These are phyloP conservation scores for Amaurobius ferox DNA, from an alignment of 2,888 invertebrate genomes.

Conservation along the genomic window DNA sequence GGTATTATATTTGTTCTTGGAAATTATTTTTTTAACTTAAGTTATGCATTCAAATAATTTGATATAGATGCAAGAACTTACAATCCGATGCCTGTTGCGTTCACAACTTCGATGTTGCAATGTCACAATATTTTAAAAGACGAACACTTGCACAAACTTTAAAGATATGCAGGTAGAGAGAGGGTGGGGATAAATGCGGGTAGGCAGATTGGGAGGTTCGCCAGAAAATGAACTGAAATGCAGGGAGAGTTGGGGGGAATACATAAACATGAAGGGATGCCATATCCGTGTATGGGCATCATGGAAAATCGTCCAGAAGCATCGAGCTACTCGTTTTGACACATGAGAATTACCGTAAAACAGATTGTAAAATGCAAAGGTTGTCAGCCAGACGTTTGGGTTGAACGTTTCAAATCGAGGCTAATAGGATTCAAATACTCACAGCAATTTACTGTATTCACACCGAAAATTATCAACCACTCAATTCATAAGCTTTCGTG, in stretches of 20 bases:
- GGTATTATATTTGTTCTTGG: too few relatives aligned
- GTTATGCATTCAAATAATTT: too few relatives aligned
- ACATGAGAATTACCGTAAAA: background rate
- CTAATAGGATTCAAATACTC: too few relatives aligned
- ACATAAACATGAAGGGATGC: slow-evolving; percentile 41
- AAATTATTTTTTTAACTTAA: too few relatives aligned
- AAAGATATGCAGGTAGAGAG: slow-evolving; percentile 19
- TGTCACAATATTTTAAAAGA: slow-evolving; percentile 2
- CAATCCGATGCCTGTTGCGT: background rate
- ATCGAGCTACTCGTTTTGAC: slow-evolving; percentile 18
- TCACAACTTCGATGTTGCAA: background rate
- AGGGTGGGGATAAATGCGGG: slow-evolving; percentile 14
- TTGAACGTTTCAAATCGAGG: background rate
- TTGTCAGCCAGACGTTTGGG: background rate
- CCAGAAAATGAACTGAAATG: slow-evolving; percentile 38
- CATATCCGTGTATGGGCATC: slow-evolving; percentile 48
- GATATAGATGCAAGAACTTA: background rate
- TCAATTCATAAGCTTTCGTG: too few relatives aligned
- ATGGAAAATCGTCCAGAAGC: slow-evolving; percentile 22
- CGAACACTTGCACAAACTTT: background rate
- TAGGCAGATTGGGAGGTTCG: slow-evolving; percentile 36
- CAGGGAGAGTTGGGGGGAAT: background rate
- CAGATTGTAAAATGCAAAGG: background rate
- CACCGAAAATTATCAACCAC: too few relatives aligned
- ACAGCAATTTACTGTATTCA: too few relatives aligned